Evolutionary conservation across 2,888 invertebrate genomes (phyloP).

Genomic region (Drosophila antonietae): DNA sequence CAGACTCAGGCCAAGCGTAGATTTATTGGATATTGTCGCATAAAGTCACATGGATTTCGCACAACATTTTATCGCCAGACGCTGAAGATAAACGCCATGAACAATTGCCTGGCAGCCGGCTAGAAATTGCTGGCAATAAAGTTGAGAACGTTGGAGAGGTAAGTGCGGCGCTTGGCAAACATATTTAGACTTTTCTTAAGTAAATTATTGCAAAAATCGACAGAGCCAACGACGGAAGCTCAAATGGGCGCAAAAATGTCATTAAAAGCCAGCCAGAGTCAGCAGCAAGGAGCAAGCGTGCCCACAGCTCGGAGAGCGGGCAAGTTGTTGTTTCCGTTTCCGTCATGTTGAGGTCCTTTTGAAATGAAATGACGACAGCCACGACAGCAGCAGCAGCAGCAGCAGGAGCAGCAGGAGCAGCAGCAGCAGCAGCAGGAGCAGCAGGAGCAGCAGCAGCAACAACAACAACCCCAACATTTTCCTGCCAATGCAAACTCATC

Average conservation of each 20-base stretch:
- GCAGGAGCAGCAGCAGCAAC: background rate
- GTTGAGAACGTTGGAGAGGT: background rate
- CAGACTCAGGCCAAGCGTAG: conserved; percentile 45
- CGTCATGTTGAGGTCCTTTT: conserved; percentile 72
- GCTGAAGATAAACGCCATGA: conserved; percentile 72
- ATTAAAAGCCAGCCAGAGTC: conserved; percentile 61
- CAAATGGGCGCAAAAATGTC: conserved; percentile 79
- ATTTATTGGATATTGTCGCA: conserved; percentile 81
- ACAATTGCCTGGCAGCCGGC: conserved; percentile 57
- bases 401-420: background rate
- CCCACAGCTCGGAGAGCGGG: conserved; percentile 40
- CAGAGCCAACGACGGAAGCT: conserved; percentile 62
- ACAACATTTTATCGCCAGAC: conserved; percentile 74
- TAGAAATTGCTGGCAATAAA: conserved; percentile 48
- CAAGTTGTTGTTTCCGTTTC: conserved; percentile 79
- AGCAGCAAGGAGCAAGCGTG: background rate
- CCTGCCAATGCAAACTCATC: conserved; percentile 35
- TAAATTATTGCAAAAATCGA: conserved; percentile 76
- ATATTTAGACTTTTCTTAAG: conserved; percentile 75
- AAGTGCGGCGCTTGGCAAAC: conserved; percentile 21
- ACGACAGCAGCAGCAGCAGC: background rate
- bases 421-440: background rate
- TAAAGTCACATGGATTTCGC: conserved; percentile 71
- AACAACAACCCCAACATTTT: conserved; percentile 20
- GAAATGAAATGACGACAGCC: conserved; percentile 52